Conservation (phyloP, 2,888 invertebrate species). For the Mechanitis mazaeus region DNA sequence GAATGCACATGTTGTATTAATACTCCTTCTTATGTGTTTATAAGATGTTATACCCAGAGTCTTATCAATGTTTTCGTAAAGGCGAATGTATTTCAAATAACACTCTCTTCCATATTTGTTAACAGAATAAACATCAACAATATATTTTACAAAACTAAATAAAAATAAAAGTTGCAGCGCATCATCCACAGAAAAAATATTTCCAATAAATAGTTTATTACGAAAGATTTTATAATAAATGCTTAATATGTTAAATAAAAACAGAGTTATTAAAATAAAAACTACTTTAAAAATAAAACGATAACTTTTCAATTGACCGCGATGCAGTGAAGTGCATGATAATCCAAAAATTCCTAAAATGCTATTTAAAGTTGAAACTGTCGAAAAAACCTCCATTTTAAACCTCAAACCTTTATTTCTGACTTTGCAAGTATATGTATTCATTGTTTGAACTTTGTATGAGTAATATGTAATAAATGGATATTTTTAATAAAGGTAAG, state of each 20-base stretch:
- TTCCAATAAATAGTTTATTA: not conserved
- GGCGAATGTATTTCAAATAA: slow-evolving; percentile 20
- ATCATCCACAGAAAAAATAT: not conserved
- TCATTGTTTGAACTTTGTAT: too few relatives aligned
- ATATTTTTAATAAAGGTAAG: too few relatives aligned
- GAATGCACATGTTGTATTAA: slow-evolving; percentile 11
- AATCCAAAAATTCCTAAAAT: slow-evolving; percentile 20
- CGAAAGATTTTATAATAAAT: slow-evolving; percentile 15
- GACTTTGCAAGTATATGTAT: not conserved
- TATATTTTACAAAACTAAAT: slow-evolving; percentile 23
- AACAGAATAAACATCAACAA: slow-evolving; percentile 25
- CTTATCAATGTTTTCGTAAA: slow-evolving; percentile 28
- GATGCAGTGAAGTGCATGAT: slow-evolving; percentile 14
- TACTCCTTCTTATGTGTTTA: slow-evolving; percentile 17
- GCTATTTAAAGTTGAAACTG: slow-evolving; percentile 9
- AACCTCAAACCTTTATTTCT: not conserved
- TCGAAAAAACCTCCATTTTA: slow-evolving; percentile 14
- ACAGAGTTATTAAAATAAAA: slow-evolving; percentile 7
- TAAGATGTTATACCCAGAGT: slow-evolving; percentile 23
- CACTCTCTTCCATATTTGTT: slow-evolving; percentile 24
- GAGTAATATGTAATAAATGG: too few relatives aligned
- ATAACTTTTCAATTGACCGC: slow-evolving; percentile 10
- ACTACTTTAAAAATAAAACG: slow-evolving; percentile 12
- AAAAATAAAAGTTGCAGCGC: slow-evolving; percentile 10
- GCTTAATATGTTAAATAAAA: slow-evolving; percentile 1